Evolutionary conservation across 2,888 invertebrate species (phyloP), one percentile per base, ranked within the genome.

Genomic region (Gastrophysa polygoni): DNA sequence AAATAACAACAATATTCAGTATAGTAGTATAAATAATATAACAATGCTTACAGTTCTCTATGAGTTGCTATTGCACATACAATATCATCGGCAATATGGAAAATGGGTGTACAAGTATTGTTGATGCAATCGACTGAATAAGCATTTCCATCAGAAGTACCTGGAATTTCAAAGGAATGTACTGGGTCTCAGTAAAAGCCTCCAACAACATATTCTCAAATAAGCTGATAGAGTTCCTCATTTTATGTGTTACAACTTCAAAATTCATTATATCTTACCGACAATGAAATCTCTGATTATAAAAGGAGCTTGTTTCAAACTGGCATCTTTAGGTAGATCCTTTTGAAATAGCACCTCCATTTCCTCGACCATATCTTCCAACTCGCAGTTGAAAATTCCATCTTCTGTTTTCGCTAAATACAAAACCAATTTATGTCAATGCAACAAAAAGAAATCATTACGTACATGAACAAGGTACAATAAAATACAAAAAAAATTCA

Each of bases 231-330:
- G n/a, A 28, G 29, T 38, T 10, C 10, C n/a, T 59, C 20, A n/a
- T 34, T n/a, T n/a, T n/a, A n/a, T n/a, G n/a, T n/a, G n/a, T n/a
- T n/a, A n/a, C n/a, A n/a, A n/a, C n/a, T n/a, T n/a, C n/a, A n/a
- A n/a, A n/a, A n/a, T 24, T 5, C 44, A 32, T n/a, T n/a, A 46
- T 47, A 68, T 14, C 85, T 81, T 78, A 89, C 88, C 82, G 32
- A 87, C 75, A 56, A 88, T 77, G 68, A 88, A 88, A 70, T 87
- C 85, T 55, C 84, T 80, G 10, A 86, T 77, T 24, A 85, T 66
- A 68, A 88, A 86, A 0, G 84, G 83, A 49, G 82, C 81, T 16
- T 78, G 78, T 5, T 78, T 70, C 0, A 83, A 67, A 0, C 85
- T 85, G 0, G 85, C 85, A 67, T 88, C 87, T 0, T 80, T 78